Evolutionary conservation across 53 echinoderm and acorn worm species (phyloP).

Genomic region (Astropecten irregularis): DNA sequence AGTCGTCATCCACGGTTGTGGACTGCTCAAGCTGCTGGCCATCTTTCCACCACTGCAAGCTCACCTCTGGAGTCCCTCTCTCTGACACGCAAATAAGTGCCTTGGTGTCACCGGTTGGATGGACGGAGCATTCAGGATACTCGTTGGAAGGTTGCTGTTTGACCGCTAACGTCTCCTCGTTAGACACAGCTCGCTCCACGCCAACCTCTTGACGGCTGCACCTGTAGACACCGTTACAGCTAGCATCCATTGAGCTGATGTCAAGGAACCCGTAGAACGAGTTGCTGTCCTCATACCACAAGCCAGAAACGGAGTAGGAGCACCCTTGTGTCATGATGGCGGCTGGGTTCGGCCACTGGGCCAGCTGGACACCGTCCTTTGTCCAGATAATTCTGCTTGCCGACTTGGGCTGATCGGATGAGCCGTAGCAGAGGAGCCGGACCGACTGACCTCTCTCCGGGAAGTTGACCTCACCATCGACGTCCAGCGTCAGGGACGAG

Average conservation of each 20-base stretch:
- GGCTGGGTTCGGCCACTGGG: neutral
- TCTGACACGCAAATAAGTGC: slow-evolving; percentile 11
- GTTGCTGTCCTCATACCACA: neutral
- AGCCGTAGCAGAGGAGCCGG: too few relatives aligned
- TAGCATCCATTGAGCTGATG: slow-evolving; percentile 17
- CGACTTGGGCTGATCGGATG: too few relatives aligned
- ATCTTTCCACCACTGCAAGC: slow-evolving; percentile 44
- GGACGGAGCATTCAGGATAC: slow-evolving; percentile 20
- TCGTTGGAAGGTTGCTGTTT: slow-evolving; percentile 7
- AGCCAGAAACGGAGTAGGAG: too few relatives aligned
- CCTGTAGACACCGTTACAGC: slow-evolving; percentile 6
- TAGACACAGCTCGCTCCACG: neutral
- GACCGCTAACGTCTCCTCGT: neutral
- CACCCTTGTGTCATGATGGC: neutral
- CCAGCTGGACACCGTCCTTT: slow-evolving; percentile 1
- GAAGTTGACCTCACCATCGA: too few relatives aligned
- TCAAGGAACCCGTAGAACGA: neutral
- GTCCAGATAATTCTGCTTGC: neutral
- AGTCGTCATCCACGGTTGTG: neutral
- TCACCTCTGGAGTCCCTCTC: slow-evolving; percentile 27
- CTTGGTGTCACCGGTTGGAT: neutral
- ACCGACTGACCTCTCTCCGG: too few relatives aligned
- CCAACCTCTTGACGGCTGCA: neutral
- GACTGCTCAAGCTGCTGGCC: slow-evolving; percentile 5
- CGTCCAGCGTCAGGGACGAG: too few relatives aligned